Conservation (phyloP, 2,888 invertebrate genomes). For the Eupithecia centaureata region DNA sequence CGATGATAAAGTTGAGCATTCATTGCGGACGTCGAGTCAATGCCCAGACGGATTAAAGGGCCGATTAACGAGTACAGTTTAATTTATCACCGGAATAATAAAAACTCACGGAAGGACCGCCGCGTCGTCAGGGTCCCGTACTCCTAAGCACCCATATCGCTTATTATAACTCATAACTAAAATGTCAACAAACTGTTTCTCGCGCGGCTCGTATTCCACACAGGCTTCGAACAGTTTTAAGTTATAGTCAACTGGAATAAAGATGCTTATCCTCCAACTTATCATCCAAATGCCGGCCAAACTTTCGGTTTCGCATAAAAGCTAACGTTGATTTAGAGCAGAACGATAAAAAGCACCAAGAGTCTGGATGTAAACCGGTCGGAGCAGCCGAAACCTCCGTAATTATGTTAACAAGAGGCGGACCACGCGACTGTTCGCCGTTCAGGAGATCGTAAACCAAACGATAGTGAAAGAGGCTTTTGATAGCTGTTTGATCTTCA, state of each 20-base stretch:
- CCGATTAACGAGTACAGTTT: slow-evolving; percentile 79
- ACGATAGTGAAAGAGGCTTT: slow-evolving; percentile 68
- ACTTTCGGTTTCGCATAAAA: slow-evolving; percentile 84
- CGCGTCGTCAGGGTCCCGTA: slow-evolving; percentile 43
- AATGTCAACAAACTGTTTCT: slow-evolving; percentile 65
- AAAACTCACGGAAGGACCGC: slow-evolving; percentile 71
- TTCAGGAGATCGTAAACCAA: slow-evolving; percentile 58
- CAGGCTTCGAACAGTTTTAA: slow-evolving; percentile 40
- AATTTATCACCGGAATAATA: slow-evolving; percentile 81
- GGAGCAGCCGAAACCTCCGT: slow-evolving; percentile 66
- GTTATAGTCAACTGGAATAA: slow-evolving; percentile 42
- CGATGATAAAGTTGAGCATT: slow-evolving; percentile 60
- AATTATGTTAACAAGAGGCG: slow-evolving; percentile 74
- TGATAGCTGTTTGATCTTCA: slow-evolving; percentile 49
- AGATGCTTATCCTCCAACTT: slow-evolving; percentile 57
- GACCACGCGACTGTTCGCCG: slow-evolving; percentile 59
- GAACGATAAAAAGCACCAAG: slow-evolving; percentile 61
- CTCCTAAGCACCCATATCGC: slow-evolving; percentile 55
- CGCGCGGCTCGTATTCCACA: slow-evolving; percentile 33
- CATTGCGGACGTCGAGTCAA: slow-evolving; percentile 69
- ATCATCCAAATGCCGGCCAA: slow-evolving; percentile 65
- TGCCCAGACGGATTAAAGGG: slow-evolving; percentile 82
- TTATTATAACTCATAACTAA: slow-evolving; percentile 59
- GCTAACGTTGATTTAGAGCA: slow-evolving; percentile 68
- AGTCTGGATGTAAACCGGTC: slow-evolving; percentile 68